These are phyloP conservation scores for Halocynthia roretzi DNA, from an alignment of 23 tunicate species.

Conservation along the genomic window DNA sequence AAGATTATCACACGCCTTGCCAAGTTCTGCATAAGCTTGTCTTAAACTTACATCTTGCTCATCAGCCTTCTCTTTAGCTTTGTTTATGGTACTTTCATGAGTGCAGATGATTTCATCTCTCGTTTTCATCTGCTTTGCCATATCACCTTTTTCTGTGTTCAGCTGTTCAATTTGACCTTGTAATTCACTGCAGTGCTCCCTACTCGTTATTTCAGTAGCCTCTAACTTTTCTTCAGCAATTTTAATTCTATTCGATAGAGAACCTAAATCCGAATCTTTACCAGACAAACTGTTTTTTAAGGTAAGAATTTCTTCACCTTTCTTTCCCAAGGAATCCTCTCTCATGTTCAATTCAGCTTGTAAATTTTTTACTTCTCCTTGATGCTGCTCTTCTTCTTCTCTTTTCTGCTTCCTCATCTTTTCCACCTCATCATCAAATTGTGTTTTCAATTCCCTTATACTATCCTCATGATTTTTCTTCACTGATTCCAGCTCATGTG, in stretches of 20 bases:
- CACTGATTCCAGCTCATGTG: slow-evolving; percentile 7
- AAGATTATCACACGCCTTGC: background rate
- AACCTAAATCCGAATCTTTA: background rate
- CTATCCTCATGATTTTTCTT: slow-evolving; percentile 6
- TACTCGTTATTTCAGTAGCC: background rate
- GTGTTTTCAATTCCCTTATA: background rate
- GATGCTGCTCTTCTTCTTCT: background rate
- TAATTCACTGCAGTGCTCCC: background rate
- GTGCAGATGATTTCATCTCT: background rate
- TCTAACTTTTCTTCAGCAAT: background rate
- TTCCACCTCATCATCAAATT: background rate
- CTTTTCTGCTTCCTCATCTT: background rate
- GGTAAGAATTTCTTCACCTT: background rate
- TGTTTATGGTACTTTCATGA: background rate
- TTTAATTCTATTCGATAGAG: background rate
- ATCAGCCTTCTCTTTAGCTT: too few species aligned
- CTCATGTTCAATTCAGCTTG: background rate
- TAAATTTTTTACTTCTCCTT: background rate
- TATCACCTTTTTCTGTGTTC: background rate
- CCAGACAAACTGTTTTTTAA: background rate
- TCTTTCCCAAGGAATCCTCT: slow-evolving; percentile 7
- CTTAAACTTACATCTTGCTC: background rate
- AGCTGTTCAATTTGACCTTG: background rate
- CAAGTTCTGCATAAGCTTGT: background rate
- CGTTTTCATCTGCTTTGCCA: background rate